These are phyloP conservation scores for Orycteropus afer DNA, from an alignment of 2,113 vertebrate species.

Conservation along the genomic window DNA sequence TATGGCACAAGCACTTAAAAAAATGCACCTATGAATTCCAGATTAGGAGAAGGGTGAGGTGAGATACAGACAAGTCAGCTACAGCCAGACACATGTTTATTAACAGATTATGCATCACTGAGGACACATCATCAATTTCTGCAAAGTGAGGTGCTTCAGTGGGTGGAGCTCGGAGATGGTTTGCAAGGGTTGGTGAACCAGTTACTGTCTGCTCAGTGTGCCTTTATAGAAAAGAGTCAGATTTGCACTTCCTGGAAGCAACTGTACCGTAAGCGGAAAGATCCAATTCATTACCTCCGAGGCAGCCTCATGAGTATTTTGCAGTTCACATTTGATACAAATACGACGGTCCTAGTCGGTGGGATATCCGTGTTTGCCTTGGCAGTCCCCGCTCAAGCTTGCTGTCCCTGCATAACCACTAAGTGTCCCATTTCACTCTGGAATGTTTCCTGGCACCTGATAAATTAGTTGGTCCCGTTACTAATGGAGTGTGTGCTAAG, in stretches of 20 bases:
- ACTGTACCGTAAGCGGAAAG: neutral
- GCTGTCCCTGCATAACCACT: neutral
- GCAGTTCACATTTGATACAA: neutral
- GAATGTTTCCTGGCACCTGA: neutral
- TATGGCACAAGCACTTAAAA: neutral
- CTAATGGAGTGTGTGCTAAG: neutral
- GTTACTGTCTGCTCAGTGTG: neutral
- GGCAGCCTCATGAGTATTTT: neutral
- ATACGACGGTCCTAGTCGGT: fast-evolving
- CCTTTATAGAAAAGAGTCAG: neutral
- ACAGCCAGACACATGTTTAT: too few species aligned
- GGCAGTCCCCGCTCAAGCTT: neutral
- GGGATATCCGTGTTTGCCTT: neutral
- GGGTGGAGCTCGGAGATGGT: neutral
- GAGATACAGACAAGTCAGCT: neutral
- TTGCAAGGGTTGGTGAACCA: neutral
- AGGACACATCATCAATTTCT: neutral
- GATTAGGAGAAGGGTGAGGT: neutral
- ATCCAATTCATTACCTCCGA: neutral
- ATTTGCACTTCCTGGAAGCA: neutral
- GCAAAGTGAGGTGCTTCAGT: neutral
- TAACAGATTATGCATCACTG: fast-evolving
- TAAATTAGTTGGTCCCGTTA: neutral
- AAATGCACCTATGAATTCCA: neutral
- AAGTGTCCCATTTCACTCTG: neutral